Evolutionary conservation across 2,797 vertebrate genomes (phyloP).

Genomic region (Synanceia verrucosa): DNA sequence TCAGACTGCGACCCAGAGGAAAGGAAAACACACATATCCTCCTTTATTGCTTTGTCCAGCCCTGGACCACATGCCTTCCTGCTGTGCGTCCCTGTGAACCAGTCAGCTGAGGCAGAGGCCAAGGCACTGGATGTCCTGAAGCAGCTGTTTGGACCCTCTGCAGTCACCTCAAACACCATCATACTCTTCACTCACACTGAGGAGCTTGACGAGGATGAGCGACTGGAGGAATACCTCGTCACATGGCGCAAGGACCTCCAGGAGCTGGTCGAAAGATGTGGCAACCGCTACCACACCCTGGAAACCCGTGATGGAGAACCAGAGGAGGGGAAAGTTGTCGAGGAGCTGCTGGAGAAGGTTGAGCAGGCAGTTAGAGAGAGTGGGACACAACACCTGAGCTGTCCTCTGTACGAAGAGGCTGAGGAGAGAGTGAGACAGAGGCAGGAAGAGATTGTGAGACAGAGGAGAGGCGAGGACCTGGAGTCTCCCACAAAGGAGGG

Average conservation of each 20-base stretch:
- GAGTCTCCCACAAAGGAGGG: neutral
- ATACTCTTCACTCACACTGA: conserved; percentile 80
- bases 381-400: conserved; percentile 57
- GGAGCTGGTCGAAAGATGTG: conserved; percentile 74
- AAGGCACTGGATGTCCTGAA: conserved; percentile 66
- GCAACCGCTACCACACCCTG: conserved; percentile 71
- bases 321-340: conserved; percentile 29
- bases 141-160: conserved; percentile 68
- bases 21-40: conserved; percentile 67
- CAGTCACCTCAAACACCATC: conserved; percentile 62
- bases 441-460: conserved; percentile 54
- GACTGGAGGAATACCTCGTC: conserved; percentile 72
- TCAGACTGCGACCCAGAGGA: conserved; percentile 64
- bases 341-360: conserved; percentile 77
- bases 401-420: conserved; percentile 66
- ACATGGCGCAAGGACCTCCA: conserved; percentile 74
- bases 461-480: conserved; percentile 33
- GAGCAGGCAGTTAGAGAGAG: conserved; percentile 64
- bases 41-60: conserved; percentile 68
- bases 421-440: conserved; percentile 61
- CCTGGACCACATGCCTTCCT: conserved; percentile 82
- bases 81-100: conserved; percentile 77
- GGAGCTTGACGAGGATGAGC: conserved; percentile 69
- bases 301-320: conserved; percentile 27
- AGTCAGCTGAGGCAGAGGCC: conserved; percentile 58